Base-by-base conservation (phyloP, 2,113 vertebrate species). In the Gracilinanus agilis region DNA sequence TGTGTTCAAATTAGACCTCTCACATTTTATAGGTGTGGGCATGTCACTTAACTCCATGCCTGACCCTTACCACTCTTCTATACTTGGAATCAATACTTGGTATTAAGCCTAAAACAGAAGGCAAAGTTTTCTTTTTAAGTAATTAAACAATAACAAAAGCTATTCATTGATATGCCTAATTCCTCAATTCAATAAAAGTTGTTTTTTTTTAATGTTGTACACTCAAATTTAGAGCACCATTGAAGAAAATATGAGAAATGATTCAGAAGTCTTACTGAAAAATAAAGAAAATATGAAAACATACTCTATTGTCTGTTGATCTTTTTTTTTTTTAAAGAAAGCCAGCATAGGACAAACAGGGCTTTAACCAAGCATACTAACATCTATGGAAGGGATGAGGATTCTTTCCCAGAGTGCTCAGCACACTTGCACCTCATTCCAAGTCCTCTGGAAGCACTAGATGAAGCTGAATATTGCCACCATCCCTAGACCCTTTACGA, bases 241-340 rank as follows among this genome's bases (percentile, higher is more conserved):
- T 83, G 67, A 83, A 40, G 67, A 83, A 83, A 83, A 83, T 83
- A 83, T 83, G 67, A 83, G 67, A 83, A 83, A n/a, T 83, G n/a
- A 83, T 40, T 83, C n/a, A n/a, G 19, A 83, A 40, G 23, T 21
- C n/a, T 83, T 34, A 83, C n/a, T 40, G 19, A 8, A 40, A 83
- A 83, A 83, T 83, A 40, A 19, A 75, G 67, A 75, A 34, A 40
- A 83, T 83, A 83, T 83, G 23, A 83, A 16, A 83, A 1, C 34
- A 75, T 40, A 83, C 21, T 83, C 67, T 40, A 75, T 83, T 83
- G 19, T 83, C 23, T 83, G 16, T 40, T 75, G 29, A 75, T 75
- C 12, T 24, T 56, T 75, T 75, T 75, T 75, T 83, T 67, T n/a
- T 27, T 11, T 29, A 67, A n/a, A 11, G 40, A 83, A 83, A 23